Evolutionary conservation across 2,113 vertebrate genomes (phyloP).

Genomic region (Crotalus horridus): DNA sequence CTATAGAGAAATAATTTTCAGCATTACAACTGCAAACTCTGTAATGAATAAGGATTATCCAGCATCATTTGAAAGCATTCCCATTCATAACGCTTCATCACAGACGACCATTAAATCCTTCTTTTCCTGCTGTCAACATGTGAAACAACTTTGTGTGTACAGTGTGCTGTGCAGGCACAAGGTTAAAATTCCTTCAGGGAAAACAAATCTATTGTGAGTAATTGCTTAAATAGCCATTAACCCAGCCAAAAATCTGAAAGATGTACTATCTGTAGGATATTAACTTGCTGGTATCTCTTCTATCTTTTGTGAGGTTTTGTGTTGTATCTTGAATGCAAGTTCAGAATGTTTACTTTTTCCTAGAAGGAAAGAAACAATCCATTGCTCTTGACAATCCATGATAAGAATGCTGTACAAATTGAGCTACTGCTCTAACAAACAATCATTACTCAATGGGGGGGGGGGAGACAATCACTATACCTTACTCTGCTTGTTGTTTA

Average conservation of each 20-base stretch:
- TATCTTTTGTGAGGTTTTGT: neutral
- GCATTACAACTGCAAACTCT: neutral
- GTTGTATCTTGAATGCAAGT: neutral
- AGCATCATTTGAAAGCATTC: conserved; percentile 45
- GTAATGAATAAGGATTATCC: conserved; percentile 16
- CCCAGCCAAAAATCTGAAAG: neutral
- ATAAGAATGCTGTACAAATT: neutral
- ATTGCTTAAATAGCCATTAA: neutral
- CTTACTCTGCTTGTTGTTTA: neutral
- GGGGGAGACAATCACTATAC: neutral
- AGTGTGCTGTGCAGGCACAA: neutral
- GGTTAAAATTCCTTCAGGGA: conserved; percentile 24
- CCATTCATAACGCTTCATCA: conserved; percentile 37
- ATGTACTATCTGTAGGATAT: conserved; percentile 27
- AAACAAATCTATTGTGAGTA: conserved; percentile 16
- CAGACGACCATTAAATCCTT: conserved; percentile 42
- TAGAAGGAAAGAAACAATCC: neutral
- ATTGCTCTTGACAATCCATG: conserved; percentile 26
- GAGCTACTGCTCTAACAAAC: neutral
- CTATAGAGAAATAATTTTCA: conserved; percentile 33
- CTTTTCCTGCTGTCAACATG: conserved; percentile 46
- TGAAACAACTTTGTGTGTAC: conserved; percentile 24
- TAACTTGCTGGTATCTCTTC: neutral
- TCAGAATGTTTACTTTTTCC: accelerated
- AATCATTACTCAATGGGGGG: conserved; percentile 31